Evolutionary conservation across 2,113 vertebrate genomes (phyloP).

Genomic region (Nerophis ophidion): DNA sequence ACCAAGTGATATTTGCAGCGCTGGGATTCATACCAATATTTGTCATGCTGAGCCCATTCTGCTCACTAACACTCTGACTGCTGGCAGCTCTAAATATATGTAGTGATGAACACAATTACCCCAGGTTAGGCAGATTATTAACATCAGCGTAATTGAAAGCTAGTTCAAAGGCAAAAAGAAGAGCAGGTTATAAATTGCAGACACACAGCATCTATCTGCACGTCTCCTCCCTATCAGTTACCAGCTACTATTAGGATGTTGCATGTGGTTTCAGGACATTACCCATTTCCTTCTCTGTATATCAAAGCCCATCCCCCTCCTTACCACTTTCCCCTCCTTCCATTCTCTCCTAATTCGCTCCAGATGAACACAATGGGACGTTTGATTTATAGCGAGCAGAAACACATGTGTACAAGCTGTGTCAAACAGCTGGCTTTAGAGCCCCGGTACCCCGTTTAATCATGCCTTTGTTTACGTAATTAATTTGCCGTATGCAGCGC

Average conservation of each 20-base stretch:
- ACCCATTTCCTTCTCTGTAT: conserved; percentile 11
- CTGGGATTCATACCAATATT: too few species aligned
- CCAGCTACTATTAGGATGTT: conserved; percentile 6
- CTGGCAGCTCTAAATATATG: too few species aligned
- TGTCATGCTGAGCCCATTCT: too few species aligned
- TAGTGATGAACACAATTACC: too few species aligned
- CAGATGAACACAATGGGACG: conserved; percentile 11
- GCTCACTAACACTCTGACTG: too few species aligned
- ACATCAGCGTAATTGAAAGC: too few species aligned
- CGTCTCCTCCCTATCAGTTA: conserved; percentile 5
- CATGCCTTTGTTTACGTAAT: conserved; percentile 5
- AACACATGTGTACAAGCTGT: conserved; percentile 3
- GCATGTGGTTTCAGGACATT: conserved; percentile 10
- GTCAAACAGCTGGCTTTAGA: conserved; percentile 7
- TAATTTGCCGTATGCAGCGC: background rate
- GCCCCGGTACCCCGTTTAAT: conserved; percentile 1
- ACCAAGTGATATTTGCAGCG: too few species aligned
- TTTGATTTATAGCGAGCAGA: conserved; percentile 5
- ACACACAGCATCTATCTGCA: conserved; percentile 1
- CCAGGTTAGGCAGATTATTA: too few species aligned
- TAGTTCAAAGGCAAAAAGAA: background rate
- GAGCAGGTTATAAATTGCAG: background rate
- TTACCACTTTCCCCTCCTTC: conserved; percentile 1
- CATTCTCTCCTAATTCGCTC: conserved; percentile 3
- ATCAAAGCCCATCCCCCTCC: background rate